Evolutionary conservation across 2,113 vertebrate species (phyloP), one percentile per base, ranked within the genome.

Genomic region (Clarias batrachus): DNA sequence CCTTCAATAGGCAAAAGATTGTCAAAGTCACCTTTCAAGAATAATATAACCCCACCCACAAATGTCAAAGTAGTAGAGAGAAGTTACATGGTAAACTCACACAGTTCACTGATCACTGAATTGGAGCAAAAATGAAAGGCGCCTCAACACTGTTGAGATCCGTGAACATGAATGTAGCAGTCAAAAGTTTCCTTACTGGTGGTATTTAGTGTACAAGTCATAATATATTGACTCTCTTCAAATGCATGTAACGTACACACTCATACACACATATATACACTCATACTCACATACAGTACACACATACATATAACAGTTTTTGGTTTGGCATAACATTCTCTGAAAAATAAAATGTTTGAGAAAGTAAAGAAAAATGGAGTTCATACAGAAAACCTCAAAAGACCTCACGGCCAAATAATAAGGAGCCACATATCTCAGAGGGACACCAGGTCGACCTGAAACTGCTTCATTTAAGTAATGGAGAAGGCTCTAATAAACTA

Each of bases 301-400:
- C 3, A 63, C 27, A 65, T 19, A 65, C 9, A 85, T 3, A 79
- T 0, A 13, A 81, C n/a, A 37, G 84, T 83, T 73, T 86, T 87
- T 77, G 62, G 86, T 87, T 87, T 89, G 89, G 86, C 86, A 88
- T 87, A 41, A 59, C 65, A 87, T n/a, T 79, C 71, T 74, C 33
- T 74, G 41, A 56, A 57, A 66, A 80, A 11, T 30, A 21, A 52
- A 57, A 79, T 1, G 10, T 56, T 37, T 19, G 84, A 81, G 68
- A 80, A 57, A 7, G 48, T 41, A 41, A 65, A 27, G 16, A n/a
- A 30, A 30, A 68, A 30, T 16, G 7, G 4, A 6, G 21, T 54
- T 56, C 21, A 73, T 52, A 33, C 37, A 70, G 5, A 54, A 10
- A 71, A 23, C 2, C 54, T 76, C 62, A 37, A 37, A 85, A 83